These are phyloP conservation scores for Telenomus remus DNA, from an alignment of 1,140 invertebrate genomes.

Conservation along the genomic window DNA sequence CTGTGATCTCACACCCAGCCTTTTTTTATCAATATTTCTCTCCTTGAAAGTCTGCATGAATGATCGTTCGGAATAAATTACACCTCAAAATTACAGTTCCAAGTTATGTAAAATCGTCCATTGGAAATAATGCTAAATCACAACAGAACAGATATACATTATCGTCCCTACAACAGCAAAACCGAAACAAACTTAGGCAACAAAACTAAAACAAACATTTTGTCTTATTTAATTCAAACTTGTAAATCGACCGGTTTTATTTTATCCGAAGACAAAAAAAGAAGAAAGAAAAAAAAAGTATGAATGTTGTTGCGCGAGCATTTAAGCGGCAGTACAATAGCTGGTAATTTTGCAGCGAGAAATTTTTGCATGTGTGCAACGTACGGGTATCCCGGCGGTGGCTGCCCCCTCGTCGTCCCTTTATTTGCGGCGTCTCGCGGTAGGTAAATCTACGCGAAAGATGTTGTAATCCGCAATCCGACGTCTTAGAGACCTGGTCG, in stretches of 20 bases:
- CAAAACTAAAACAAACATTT: not conserved
- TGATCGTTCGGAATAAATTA: constrained; percentile 1
- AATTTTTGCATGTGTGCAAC: constrained; percentile 16
- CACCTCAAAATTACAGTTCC: not conserved
- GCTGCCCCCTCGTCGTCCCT: constrained; percentile 17
- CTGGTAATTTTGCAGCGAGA: constrained; percentile 17
- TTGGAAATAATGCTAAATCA: not conserved
- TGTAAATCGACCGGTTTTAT: not conserved
- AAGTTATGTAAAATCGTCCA: constrained; percentile 1
- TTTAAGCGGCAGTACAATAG: constrained; percentile 14
- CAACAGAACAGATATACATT: too few species aligned
- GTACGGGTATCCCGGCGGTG: constrained; percentile 23
- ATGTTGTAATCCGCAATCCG: constrained; percentile 59
- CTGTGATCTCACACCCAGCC: not conserved
- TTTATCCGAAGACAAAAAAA: not conserved
- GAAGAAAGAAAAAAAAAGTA: not conserved
- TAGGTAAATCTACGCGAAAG: constrained; percentile 61
- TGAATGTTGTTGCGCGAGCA: constrained; percentile 4
- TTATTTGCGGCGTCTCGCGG: constrained; percentile 54
- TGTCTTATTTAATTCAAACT: too few species aligned
- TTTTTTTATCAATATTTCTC: not conserved
- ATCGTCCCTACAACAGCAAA: not conserved
- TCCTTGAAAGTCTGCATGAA: constrained; percentile 3
- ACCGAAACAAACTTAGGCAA: not conserved
- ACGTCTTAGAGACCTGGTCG: constrained; percentile 47